phyloP scores from a whole-genome alignment of 2,888 invertebrate genomes.

The Leptinotarsa rubiginosa region DNA sequence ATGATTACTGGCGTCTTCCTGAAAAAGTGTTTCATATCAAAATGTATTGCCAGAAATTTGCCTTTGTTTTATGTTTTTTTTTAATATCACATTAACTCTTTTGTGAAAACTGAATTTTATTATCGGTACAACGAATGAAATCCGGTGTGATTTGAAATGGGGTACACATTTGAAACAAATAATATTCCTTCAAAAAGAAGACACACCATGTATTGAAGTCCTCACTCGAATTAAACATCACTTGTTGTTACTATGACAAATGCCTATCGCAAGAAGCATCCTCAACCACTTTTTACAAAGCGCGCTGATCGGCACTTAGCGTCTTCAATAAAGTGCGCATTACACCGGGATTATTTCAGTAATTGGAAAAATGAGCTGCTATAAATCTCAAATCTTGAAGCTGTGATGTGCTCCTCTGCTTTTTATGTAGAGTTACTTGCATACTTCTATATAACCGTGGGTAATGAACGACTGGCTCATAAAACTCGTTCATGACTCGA shows the following conservation, averaged over 20 bases:
- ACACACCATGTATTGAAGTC: slow-evolving; percentile 10
- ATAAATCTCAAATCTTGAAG: slow-evolving; percentile 35
- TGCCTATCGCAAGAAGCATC: slow-evolving; percentile 29
- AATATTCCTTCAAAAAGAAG: too few species aligned
- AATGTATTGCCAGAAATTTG: too few species aligned
- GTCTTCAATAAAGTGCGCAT: slow-evolving; percentile 32
- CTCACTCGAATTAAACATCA: slow-evolving; percentile 6
- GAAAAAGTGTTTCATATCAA: too few species aligned
- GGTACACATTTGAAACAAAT: too few species aligned
- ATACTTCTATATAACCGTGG: slow-evolving; percentile 19
- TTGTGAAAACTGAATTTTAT: too few species aligned
- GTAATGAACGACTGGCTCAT: slow-evolving; percentile 19
- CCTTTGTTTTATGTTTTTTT: too few species aligned
- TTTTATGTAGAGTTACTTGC: slow-evolving; percentile 35
- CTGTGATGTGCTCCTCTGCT: slow-evolving; percentile 31
- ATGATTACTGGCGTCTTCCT: too few species aligned
- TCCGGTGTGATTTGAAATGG: too few species aligned
- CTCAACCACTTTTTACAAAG: slow-evolving; percentile 35
- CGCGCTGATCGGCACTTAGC: slow-evolving; percentile 23
- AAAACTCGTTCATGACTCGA: slow-evolving; percentile 10
- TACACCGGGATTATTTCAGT: slow-evolving; percentile 34
- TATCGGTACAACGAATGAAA: too few species aligned
- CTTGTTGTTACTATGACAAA: slow-evolving; percentile 30
- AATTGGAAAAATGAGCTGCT: slow-evolving; percentile 38
- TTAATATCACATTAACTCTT: too few species aligned